Base-by-base conservation (phyloP, 2,888 invertebrate genomes). In the Parelbella ahira region DNA sequence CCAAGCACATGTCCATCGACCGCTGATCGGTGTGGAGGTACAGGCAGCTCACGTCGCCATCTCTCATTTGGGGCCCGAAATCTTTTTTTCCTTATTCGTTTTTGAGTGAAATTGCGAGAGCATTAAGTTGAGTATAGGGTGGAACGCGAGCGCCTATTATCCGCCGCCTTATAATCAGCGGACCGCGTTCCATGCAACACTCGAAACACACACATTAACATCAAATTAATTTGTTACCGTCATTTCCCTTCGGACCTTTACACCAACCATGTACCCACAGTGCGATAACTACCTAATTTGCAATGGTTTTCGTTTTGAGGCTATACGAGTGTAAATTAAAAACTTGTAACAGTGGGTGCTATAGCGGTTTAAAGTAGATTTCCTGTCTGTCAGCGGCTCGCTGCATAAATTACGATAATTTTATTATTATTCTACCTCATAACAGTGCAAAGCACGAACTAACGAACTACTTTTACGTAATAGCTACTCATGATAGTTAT, bases 41-140 rank as follows among this genome's bases (percentile, higher is more conserved):
- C 36, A 44, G 56, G 21, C 33, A 41, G 41, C 59, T 70, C 75
- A 70, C 73, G 77, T 77, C 71, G 68, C 64, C 70, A 67, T 59
- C 58, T 64, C 71, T 67, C 68, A 74, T 76, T 76, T 71, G 67
- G 64, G 69, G 59, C 61, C 58, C 60, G 60, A 68, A 70, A 77
- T 66, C 72, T 79, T 77, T 81, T 82, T 83, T 80, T 76, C 77
- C 76, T 73, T 73, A 73, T 80, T 81, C 81, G 79, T 84, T 81
- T 79, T 78, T 76, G 75, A 84, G 79, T 77, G 78, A 87, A 87
- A 86, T 86, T 86, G 87, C 84, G 84, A 86, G 86, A 83, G 84
- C 81, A 86, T 86, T 86, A 86, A 79, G 69, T 76, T 86, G 84
- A 86, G 76, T 87, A 82, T 84, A 83, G 84, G 86, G 81, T 86